Percentiles rank a stretch among this genome's conserved stretches.
phyloP scores from a whole-genome alignment of 2,113 vertebrate species.

The Lophura nycthemera region DNA sequence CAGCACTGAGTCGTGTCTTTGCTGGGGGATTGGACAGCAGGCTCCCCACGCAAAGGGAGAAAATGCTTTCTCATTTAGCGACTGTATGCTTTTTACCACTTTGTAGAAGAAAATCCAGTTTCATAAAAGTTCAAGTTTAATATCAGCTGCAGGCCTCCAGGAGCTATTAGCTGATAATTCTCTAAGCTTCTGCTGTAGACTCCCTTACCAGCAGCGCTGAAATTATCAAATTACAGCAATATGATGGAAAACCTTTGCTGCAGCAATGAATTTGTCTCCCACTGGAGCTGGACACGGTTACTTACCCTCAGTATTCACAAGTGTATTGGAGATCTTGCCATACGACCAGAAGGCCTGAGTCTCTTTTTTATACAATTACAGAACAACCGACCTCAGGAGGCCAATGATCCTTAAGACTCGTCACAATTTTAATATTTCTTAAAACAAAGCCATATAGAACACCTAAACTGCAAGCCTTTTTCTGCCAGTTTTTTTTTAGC shows the following conservation, averaged over 20 bases:
- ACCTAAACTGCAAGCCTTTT: not conserved
- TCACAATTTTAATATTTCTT: not conserved
- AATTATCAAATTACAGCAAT: slow-evolving; percentile 59
- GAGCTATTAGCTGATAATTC: slow-evolving; percentile 60
- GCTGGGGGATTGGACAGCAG: not conserved
- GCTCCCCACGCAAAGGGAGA: not conserved
- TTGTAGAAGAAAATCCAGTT: not conserved
- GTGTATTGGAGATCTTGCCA: not conserved
- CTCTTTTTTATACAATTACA: not conserved
- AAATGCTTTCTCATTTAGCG: not conserved
- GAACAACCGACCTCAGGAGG: not conserved
- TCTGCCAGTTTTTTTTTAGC: not conserved
- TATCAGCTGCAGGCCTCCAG: slow-evolving; percentile 47
- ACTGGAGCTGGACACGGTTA: not conserved
- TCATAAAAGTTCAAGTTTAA: slow-evolving; percentile 39
- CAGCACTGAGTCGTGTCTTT: not conserved
- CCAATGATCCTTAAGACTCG: not conserved
- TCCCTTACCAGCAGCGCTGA: slow-evolving; percentile 23
- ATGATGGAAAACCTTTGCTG: slow-evolving; percentile 34
- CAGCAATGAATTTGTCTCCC: slow-evolving; percentile 26
- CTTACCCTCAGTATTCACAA: not conserved
- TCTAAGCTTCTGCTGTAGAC: slow-evolving; percentile 25
- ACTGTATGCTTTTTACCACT: not conserved
- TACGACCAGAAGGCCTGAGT: not conserved
- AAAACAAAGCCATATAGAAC: not conserved